Base-by-base conservation (phyloP, 1,140 invertebrate genomes). In the Drosophila pachea region DNA sequence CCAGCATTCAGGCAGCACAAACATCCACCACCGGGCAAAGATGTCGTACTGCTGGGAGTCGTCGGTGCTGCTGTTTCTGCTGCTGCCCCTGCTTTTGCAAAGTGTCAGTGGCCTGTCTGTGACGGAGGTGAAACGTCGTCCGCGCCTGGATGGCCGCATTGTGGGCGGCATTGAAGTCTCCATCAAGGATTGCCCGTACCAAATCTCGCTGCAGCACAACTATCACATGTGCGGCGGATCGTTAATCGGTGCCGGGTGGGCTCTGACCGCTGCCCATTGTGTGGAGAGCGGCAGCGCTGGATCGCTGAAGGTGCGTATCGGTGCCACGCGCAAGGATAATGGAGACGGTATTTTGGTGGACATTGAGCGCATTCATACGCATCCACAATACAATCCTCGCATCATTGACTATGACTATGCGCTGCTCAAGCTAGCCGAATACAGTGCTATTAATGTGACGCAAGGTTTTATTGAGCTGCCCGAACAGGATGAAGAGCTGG, bases 181-280 rank as follows among this genome's bases (percentile, higher is more conserved):
- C 5, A 90, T 91, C 5, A 55, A 89, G 56, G 59, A 83, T 22
- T 76, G 90, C 81, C 90, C 91, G 0, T 89, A 89, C 61, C 90
- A 91, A 71, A 82, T 91, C 0, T 90, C 90, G 4, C 60, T 91
- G 49, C 87, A 90, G 55, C 76, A 71, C 4, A 61, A 67, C 1
- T 73, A 56, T 38, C 90, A 91, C 58, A 78, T 88, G 49, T 96
- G 95, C 77, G 94, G 94, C 2, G 94, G 92, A 4, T 93, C 92
- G 16, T 89, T 95, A 22, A 93, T 95, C 73, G 89, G 88, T 29
- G 88, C 90, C 33, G 66, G 90, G 0, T 89, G 90, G 62, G 89
- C 91, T 0, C 63, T 91, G 0, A 92, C 91, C 4, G 91, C 91
- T 0, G 91, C 90, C 22, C 91, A 92, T 76, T 92, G 91, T 66